Evolutionary conservation across 2,797 vertebrate genomes (phyloP).

Genomic region (Chrosomus eos): DNA sequence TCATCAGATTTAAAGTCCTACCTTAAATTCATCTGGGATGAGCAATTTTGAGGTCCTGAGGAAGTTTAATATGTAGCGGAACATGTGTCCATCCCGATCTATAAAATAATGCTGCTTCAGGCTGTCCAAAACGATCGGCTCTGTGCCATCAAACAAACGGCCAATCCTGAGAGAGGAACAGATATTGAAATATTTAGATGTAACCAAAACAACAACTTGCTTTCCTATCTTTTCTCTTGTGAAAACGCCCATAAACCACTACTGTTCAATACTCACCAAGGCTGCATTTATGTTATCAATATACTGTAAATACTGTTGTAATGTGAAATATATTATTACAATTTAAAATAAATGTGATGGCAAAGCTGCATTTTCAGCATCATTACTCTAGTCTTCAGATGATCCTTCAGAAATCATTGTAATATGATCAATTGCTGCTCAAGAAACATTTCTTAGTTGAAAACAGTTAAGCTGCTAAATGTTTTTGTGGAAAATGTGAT

Average conservation of each 20-base stretch:
- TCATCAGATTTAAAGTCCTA: conserved; percentile 71
- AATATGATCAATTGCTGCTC: background rate
- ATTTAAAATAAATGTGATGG: background rate
- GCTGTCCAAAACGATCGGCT: conserved; percentile 97
- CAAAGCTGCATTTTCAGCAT: background rate
- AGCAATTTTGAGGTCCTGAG: conserved; percentile 94
- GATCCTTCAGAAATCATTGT: background rate
- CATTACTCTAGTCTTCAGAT: background rate
- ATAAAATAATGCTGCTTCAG: conserved; percentile 99
- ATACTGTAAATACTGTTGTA: background rate
- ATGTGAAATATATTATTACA: background rate
- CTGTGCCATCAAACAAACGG: conserved; percentile 93
- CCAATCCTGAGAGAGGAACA: conserved; percentile 82
- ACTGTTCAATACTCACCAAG: background rate
- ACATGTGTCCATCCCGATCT: conserved; percentile 97
- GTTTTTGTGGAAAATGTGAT: background rate
- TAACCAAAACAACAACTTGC: background rate
- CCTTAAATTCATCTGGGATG: conserved; percentile 97
- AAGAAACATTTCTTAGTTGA: background rate
- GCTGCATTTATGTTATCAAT: background rate
- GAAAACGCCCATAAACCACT: background rate
- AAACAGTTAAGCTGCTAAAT: background rate
- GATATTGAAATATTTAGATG: background rate
- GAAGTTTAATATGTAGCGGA: conserved; percentile 98
- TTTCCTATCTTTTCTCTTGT: background rate